Percentiles rank a stretch among this genome's conserved stretches.
Evolutionary conservation across 1,140 invertebrate genomes (phyloP).

Genomic region (Penaeus indicus): DNA sequence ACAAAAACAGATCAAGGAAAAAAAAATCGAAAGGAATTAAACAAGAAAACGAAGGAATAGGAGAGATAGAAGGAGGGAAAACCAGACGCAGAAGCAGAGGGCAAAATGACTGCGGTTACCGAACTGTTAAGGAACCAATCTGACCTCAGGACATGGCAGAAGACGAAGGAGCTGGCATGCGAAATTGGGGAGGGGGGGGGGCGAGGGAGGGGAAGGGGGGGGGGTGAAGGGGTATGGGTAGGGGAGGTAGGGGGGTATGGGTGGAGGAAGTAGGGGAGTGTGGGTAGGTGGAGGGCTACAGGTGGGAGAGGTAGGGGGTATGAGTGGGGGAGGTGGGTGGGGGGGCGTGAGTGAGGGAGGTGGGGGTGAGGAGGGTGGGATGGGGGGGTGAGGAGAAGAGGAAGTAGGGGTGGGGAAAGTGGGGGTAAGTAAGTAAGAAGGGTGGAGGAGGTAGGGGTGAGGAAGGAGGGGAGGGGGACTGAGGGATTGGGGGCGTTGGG

Average conservation of each 20-base stretch:
- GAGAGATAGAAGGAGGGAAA: not conserved
- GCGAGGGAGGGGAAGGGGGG: not conserved
- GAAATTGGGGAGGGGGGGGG: not conserved
- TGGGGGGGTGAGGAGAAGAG: not conserved
- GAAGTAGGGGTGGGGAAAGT: not conserved
- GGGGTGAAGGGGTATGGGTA: no score
- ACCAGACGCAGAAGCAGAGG: not conserved
- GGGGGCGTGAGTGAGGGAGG: not conserved
- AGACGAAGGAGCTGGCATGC: no score
- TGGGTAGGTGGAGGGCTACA: no score
- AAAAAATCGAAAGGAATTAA: not conserved
- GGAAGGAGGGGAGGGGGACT: no score
- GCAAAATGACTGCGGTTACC: not conserved
- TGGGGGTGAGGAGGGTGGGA: not conserved
- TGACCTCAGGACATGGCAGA: no score
- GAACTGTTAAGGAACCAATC: no score
- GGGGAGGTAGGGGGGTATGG: no score
- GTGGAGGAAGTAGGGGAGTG: no score
- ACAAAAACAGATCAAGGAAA: not conserved
- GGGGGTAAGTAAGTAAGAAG: not conserved
- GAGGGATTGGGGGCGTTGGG: no score
- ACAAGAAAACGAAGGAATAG: not conserved
- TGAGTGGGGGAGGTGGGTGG: not conserved
- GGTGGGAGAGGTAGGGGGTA: not conserved
- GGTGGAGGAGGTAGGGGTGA: no score